Percentiles rank a stretch among this genome's conserved stretches.
Evolutionary conservation across 2,797 vertebrate species (phyloP).

Genomic region (Nasua narica): DNA sequence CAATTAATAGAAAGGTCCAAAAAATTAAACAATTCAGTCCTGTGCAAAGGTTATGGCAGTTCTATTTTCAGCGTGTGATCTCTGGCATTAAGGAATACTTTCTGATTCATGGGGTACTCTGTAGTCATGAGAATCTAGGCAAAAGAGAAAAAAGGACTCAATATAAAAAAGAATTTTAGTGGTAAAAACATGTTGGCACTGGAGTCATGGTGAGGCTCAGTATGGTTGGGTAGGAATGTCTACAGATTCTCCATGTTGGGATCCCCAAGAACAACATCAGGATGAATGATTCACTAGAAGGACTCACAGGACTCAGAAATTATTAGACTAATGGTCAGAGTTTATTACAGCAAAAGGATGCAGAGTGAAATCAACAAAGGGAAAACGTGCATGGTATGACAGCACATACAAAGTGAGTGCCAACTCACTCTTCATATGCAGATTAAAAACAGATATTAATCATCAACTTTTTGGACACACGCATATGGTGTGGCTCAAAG

Average conservation of each 20-base stretch:
- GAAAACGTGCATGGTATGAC: too few relatives aligned
- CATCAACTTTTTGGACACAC: too few relatives aligned
- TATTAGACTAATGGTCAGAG: too few relatives aligned
- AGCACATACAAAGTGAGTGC: neutral
- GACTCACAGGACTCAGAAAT: neutral
- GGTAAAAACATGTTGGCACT: neutral
- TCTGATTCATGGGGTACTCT: neutral
- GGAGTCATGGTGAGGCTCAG: neutral
- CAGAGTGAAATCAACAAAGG: neutral
- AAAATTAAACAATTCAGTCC: neutral
- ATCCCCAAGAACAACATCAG: neutral
- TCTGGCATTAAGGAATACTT: neutral
- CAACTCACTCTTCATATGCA: neutral
- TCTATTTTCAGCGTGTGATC: neutral
- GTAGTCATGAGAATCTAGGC: neutral
- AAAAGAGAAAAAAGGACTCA: neutral
- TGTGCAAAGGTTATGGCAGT: neutral
- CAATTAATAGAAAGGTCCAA: neutral
- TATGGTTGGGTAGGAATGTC: neutral
- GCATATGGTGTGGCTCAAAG: rapidly evolving
- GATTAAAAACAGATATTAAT: neutral
- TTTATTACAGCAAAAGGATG: neutral
- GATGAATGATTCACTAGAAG: neutral
- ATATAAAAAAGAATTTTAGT: neutral
- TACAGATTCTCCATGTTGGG: rapidly evolving